phyloP scores from a whole-genome alignment of 1,140 invertebrate species.

The Bactericera cockerelli region DNA sequence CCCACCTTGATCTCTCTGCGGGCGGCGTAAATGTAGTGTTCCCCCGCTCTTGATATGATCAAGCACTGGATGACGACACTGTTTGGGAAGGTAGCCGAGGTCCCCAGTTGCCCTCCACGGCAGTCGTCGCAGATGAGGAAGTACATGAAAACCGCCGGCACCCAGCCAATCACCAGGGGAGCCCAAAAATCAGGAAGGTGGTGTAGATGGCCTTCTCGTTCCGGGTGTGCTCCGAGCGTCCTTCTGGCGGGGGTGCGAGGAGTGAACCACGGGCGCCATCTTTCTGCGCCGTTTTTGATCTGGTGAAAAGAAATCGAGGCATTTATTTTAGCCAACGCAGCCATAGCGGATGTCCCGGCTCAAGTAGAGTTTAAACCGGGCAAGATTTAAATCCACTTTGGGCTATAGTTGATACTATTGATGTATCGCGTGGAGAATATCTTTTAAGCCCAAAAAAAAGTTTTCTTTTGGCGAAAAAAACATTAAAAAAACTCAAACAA shows the following conservation, averaged over 20 bases:
- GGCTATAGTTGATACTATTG: no score
- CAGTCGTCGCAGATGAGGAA: conserved; percentile 37
- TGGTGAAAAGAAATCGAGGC: neutral
- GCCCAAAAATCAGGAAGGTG: conserved; percentile 47
- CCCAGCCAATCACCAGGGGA: conserved; percentile 47
- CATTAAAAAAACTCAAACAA: no score
- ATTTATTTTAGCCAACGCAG: no score
- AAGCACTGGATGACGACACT: conserved; percentile 31
- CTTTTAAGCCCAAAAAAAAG: no score
- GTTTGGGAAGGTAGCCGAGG: conserved; percentile 20
- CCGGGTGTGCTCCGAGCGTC: conserved; percentile 20
- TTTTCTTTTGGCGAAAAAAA: no score
- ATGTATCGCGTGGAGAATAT: no score
- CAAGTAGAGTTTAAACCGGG: no score
- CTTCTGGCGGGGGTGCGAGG: no score
- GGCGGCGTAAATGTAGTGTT: conserved; percentile 51
- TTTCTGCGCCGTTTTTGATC: neutral
- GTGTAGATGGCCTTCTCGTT: conserved; percentile 49
- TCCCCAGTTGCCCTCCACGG: conserved; percentile 21
- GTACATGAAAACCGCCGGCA: conserved; percentile 40
- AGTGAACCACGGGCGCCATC: neutral
- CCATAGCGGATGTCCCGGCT: no score
- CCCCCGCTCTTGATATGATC: conserved; percentile 43
- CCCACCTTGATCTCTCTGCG: conserved; percentile 45
- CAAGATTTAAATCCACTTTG: no score